Evolutionary conservation across 2,888 invertebrate genomes (phyloP).

Genomic region (Tenthredo livida): DNA sequence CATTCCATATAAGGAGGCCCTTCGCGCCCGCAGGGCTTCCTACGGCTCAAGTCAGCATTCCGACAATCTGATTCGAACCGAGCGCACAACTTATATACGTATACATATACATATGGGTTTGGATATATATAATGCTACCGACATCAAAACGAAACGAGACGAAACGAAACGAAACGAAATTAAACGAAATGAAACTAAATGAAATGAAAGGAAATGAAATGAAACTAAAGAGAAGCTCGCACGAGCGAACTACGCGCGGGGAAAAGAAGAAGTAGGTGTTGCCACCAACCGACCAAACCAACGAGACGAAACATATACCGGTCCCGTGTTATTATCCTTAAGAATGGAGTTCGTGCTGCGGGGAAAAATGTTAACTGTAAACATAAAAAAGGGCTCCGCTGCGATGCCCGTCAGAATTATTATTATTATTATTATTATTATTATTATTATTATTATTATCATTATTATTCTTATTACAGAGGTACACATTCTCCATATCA

Average conservation of each 20-base stretch:
- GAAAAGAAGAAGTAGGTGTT: slow-evolving; percentile 36
- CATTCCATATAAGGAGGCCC: slow-evolving; percentile 64
- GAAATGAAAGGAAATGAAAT: neutral
- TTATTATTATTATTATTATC: slow-evolving; percentile 42
- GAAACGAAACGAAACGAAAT: neutral
- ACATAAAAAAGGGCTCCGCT: slow-evolving; percentile 64
- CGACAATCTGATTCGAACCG: slow-evolving; percentile 65
- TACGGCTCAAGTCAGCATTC: slow-evolving; percentile 67
- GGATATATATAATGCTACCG: neutral
- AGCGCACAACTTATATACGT: slow-evolving; percentile 9
- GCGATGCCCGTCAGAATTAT: slow-evolving; percentile 48
- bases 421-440: slow-evolving; percentile 42
- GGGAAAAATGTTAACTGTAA: slow-evolving; percentile 65
- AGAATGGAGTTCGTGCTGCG: slow-evolving; percentile 47
- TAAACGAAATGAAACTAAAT: neutral
- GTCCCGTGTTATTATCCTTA: slow-evolving; percentile 53
- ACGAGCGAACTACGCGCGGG: neutral
- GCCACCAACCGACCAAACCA: neutral
- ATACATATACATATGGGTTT: neutral
- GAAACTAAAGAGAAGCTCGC: neutral
- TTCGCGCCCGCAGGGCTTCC: slow-evolving; percentile 64
- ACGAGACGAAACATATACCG: slow-evolving; percentile 44
- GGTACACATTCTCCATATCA: slow-evolving; percentile 24
- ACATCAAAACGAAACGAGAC: neutral
- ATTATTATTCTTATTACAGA: slow-evolving; percentile 46